Conservation (phyloP, 2,888 invertebrate genomes). For the Bombylius major region DNA sequence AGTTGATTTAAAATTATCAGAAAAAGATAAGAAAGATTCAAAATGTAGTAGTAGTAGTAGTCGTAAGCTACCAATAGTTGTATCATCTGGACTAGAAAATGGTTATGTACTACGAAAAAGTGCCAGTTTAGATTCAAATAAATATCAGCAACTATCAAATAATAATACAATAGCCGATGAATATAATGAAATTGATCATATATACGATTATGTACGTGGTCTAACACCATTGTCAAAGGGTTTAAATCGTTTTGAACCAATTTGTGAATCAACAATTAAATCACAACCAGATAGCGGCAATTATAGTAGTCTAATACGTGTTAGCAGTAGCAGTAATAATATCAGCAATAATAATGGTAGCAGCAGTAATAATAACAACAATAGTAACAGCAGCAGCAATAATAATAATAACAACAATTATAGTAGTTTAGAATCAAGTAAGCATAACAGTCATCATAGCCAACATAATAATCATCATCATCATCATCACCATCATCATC, state of each 20-base stretch:
- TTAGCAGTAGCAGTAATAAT: slow-evolving; percentile 22
- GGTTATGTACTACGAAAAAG: slow-evolving; percentile 63
- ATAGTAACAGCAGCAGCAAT: slow-evolving; percentile 15
- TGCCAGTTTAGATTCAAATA: slow-evolving; percentile 61
- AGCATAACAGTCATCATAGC: slow-evolving; percentile 28
- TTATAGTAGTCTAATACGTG: slow-evolving; percentile 36
- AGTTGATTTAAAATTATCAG: slow-evolving; percentile 66
- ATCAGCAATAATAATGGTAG: slow-evolving; percentile 20
- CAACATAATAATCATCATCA: slow-evolving; percentile 17
- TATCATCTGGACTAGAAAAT: slow-evolving; percentile 38
- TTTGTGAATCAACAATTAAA: slow-evolving; percentile 37
- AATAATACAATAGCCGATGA: slow-evolving; percentile 60
- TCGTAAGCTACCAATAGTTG: slow-evolving; percentile 32
- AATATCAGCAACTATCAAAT: slow-evolving; percentile 38
- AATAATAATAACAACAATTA: slow-evolving; percentile 28
- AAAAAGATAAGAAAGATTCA: slow-evolving; percentile 39
- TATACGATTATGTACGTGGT: slow-evolving; percentile 89
- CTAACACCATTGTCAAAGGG: slow-evolving; percentile 82
- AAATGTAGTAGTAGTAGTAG: slow-evolving; percentile 23
- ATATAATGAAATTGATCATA: slow-evolving; percentile 92
- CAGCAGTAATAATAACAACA: slow-evolving; percentile 15
- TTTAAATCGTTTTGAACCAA: slow-evolving; percentile 38
- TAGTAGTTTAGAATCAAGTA: slow-evolving; percentile 34
- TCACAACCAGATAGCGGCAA: slow-evolving; percentile 32
- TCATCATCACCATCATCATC: no score